A percentile compares a stretch with the other conserved stretches of the same genome.
Evolutionary conservation across 2,888 invertebrate species (phyloP).

Genomic region (Lamellibrachia columna): DNA sequence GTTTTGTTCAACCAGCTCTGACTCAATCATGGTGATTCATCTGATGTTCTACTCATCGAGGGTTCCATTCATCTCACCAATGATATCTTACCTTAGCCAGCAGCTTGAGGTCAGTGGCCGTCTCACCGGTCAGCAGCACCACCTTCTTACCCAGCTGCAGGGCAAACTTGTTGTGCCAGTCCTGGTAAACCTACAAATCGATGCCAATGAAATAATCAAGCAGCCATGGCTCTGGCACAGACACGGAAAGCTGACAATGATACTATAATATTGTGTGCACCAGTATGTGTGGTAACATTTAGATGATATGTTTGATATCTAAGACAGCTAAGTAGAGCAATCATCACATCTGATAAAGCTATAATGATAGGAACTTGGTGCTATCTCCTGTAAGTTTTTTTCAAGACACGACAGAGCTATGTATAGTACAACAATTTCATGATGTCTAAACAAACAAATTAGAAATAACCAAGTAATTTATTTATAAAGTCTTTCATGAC

Average conservation of each 20-base stretch:
- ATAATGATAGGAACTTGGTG: not conserved
- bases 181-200: slow-evolving; percentile 73
- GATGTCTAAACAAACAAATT: not conserved
- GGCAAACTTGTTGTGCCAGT: slow-evolving; percentile 91
- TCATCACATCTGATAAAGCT: not conserved
- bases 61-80: not conserved
- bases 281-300: not conserved
- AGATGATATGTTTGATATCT: not conserved
- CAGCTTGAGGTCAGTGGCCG: slow-evolving; percentile 93
- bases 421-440: not conserved
- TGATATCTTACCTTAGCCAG: slow-evolving; percentile 69
- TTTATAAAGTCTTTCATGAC: not conserved
- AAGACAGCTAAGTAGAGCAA: not conserved
- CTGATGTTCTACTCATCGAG: not conserved
- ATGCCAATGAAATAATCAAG: not conserved
- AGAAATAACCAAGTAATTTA: not conserved
- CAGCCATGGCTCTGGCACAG: not conserved
- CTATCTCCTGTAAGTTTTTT: not conserved
- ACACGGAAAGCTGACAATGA: not conserved
- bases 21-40: too few relatives aligned
- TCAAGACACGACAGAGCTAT: not conserved
- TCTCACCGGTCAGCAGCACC: slow-evolving; percentile 94
- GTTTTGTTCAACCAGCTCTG: too few relatives aligned
- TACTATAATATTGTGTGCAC: not conserved
- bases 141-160: slow-evolving; percentile 77